Conservation (phyloP, 1,140 invertebrate species). For the Lasioglossum albipes region DNA sequence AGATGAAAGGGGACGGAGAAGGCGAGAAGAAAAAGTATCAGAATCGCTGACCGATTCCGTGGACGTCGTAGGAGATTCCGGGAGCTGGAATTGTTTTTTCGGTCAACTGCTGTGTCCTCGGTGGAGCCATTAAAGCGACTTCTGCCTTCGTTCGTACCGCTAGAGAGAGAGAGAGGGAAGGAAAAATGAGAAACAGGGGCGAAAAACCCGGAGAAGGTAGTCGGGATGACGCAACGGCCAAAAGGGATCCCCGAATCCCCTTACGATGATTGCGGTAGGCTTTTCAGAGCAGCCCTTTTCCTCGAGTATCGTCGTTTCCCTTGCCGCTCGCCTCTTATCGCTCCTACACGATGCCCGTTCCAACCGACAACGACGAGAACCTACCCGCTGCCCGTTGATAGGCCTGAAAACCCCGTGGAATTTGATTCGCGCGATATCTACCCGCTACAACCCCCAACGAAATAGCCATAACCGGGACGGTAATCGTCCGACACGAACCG, state of each 20-base stretch:
- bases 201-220: slow-evolving; percentile 26
- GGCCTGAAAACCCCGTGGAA: slow-evolving; percentile 21
- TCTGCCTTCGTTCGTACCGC: slow-evolving; percentile 36
- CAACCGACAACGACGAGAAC: slow-evolving; percentile 32
- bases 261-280: slow-evolving; percentile 69
- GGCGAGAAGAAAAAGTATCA: slow-evolving; percentile 40
- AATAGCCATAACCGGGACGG: slow-evolving; percentile 26
- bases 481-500: slow-evolving; percentile 2
- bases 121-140: slow-evolving; percentile 67
- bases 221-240: slow-evolving; percentile 48
- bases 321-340: slow-evolving; percentile 56
- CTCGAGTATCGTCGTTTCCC: slow-evolving; percentile 53
- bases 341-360: slow-evolving; percentile 37
- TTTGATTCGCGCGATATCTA: slow-evolving; percentile 18
- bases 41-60: slow-evolving; percentile 63
- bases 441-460: background rate
- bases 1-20: slow-evolving; percentile 31
- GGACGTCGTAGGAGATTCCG: slow-evolving; percentile 39
- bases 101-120: slow-evolving; percentile 57
- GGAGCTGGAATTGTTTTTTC: slow-evolving; percentile 69
- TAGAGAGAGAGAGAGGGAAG: background rate
- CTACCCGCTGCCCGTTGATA: slow-evolving; percentile 24
- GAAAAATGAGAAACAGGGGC: slow-evolving; percentile 16
- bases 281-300: slow-evolving; percentile 55
- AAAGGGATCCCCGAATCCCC: slow-evolving; percentile 62